These are phyloP conservation scores for Spongilla lacustris DNA, from an alignment of 37 sponge, comb jelly and placozoan species.

Conservation along the genomic window DNA sequence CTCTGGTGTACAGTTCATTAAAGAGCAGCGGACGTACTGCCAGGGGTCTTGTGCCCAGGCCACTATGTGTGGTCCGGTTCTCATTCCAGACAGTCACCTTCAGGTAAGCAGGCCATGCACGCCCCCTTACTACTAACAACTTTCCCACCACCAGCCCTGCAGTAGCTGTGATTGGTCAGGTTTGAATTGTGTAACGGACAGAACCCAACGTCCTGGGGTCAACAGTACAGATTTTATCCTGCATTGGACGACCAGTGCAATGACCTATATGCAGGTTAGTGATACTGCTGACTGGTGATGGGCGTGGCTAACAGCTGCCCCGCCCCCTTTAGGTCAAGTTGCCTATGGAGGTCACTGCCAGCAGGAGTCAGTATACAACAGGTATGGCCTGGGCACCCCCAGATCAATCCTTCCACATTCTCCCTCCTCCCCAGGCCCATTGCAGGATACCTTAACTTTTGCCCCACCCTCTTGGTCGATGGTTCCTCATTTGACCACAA, in stretches of 20 bases:
- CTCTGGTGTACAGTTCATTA: background rate
- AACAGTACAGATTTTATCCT: slow-evolving; percentile 34
- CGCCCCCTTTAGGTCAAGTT: background rate
- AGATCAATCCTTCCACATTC: too few relatives aligned
- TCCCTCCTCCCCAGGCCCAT: slow-evolving; percentile 17
- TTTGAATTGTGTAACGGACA: background rate
- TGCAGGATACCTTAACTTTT: slow-evolving; percentile 60
- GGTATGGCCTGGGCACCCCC: slow-evolving; percentile 16
- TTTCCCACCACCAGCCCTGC: background rate
- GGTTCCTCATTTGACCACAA: background rate
- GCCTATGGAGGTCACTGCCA: slow-evolving; percentile 48
- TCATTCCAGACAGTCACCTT: slow-evolving; percentile 44
- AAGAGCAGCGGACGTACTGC: slow-evolving; percentile 25
- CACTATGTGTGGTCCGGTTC: slow-evolving; percentile 42
- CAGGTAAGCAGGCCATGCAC: background rate
- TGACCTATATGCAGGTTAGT: background rate
- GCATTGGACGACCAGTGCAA: background rate
- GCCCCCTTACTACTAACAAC: background rate
- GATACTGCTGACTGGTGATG: background rate
- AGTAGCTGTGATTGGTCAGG: background rate
- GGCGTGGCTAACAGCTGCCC: background rate
- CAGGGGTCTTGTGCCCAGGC: background rate
- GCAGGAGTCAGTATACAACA: slow-evolving; percentile 43
- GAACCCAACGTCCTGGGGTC: background rate
- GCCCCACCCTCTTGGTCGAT: background rate